Conservation (phyloP, 2,888 invertebrate species). For the Peribatodes rhomboidaria region DNA sequence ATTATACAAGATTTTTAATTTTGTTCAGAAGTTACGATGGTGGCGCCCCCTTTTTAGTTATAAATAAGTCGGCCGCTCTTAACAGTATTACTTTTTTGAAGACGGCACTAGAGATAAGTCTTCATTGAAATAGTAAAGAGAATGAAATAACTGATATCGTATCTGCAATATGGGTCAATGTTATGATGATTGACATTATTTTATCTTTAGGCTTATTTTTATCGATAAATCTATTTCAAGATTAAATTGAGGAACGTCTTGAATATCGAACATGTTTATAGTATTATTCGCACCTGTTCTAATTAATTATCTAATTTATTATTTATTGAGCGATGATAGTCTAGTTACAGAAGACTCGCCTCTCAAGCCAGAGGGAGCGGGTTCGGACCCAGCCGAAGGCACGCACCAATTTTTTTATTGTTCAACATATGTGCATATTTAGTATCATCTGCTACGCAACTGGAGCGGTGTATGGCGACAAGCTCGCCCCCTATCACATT, state of each 20-base stretch:
- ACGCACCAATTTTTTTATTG: too few species aligned
- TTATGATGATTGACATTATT: conserved; percentile 27
- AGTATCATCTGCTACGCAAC: too few species aligned
- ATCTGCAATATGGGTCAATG: conserved; percentile 32
- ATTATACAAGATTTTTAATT: not conserved
- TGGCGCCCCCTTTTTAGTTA: not conserved
- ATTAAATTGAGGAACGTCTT: not conserved
- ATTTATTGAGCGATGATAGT: too few species aligned
- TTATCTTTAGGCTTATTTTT: conserved; percentile 15
- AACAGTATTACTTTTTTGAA: conserved; percentile 1
- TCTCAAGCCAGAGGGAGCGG: too few species aligned
- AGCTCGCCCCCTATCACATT: too few species aligned
- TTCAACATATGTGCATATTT: too few species aligned
- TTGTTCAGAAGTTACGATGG: not conserved
- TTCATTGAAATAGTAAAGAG: not conserved
- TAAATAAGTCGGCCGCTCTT: not conserved
- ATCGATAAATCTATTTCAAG: not conserved
- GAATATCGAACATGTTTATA: too few species aligned
- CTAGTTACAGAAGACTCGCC: too few species aligned
- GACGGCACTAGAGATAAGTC: conserved; percentile 15
- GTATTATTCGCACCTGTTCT: too few species aligned
- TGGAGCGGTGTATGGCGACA: too few species aligned
- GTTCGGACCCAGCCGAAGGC: too few species aligned
- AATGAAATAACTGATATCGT: not conserved
- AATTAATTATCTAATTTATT: too few species aligned